Base-by-base conservation (phyloP, 2,888 invertebrate species). In the Melangyna quadrimaculata region DNA sequence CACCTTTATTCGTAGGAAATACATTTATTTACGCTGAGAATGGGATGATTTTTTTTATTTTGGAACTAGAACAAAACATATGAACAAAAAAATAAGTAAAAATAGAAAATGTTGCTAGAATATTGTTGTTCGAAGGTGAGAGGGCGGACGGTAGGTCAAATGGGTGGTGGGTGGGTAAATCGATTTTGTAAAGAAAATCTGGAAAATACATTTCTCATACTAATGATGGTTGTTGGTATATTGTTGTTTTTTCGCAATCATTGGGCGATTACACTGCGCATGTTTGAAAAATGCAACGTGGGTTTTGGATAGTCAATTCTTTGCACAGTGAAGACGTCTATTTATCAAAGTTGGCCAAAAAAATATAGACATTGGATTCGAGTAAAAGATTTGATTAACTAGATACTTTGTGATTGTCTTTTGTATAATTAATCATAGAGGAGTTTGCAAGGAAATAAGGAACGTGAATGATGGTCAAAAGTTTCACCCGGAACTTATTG, bases 241-340 rank as follows among this genome's bases (percentile, higher is more conserved):
- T 24, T 72, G 27, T 72, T 67, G 29, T 67, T 67, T 81, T 83
- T 84, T 84, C 67, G 79, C 79, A 79, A 84, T 75, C 82, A 22
- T 40, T 40, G 35, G 29, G 45, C 51, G 70, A 35, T 27, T n/a
- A n/a, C 8, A 70, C 22, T 77, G 84, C 84, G 84, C 84, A 84
- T 79, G 84, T 72, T 22, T 63, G 29, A 10, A 77, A 75, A 77
- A 80, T 80, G 75, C 84, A 84, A 84, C 75, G 84, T 84, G 84
- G 79, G 72, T 77, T 80, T 53, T 48, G 22, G 17, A 67, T 51
- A 51, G 67, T 24, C 48, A 24, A 32, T 17, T 53, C 35, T 29
- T 14, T n/a, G 53, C 45, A 65, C 45, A 45, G 65, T 65, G 29
- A 45, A 27, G 7, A 12, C 0, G 19, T 7, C 2, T 32, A 8